phyloP scores from a whole-genome alignment of 2,113 vertebrate species.

The Tretioscincus oriximinensis region DNA sequence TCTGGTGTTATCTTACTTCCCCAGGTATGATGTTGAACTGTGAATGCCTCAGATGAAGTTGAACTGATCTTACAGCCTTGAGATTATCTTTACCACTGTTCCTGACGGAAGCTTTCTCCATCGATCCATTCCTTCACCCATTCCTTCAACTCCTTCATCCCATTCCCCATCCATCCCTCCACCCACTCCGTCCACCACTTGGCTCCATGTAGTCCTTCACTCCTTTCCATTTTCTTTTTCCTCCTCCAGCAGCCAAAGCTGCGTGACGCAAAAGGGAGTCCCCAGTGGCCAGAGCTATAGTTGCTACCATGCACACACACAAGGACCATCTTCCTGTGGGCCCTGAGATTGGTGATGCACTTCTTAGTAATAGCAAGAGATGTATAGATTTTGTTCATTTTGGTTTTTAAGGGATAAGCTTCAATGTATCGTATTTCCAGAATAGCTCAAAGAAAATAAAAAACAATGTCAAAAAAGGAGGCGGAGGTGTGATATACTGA shows the following conservation, averaged over 20 bases:
- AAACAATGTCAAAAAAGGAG: constrained; percentile 27
- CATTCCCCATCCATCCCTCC: too few species aligned
- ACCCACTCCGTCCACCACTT: too few species aligned
- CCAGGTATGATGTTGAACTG: neutral
- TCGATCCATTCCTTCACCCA: too few species aligned
- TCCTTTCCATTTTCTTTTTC: too few species aligned
- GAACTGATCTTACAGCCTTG: neutral
- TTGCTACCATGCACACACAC: too few species aligned
- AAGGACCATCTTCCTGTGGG: neutral
- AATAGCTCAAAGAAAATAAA: constrained; percentile 25
- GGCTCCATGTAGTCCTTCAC: too few species aligned
- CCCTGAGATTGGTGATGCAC: neutral
- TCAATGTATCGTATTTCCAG: constrained; percentile 33
- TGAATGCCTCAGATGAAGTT: neutral
- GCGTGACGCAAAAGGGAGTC: too few species aligned
- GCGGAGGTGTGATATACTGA: constrained; percentile 33
- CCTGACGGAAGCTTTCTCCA: neutral
- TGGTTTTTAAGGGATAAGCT: constrained; percentile 36
- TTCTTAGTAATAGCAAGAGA: constrained; percentile 62
- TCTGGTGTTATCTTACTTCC: neutral
- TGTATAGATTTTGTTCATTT: constrained; percentile 23
- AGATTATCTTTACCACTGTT: neutral
- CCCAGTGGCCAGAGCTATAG: too few species aligned
- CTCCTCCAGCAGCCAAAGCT: too few species aligned
- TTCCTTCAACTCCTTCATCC: too few species aligned